Base-by-base conservation (phyloP, 2,797 vertebrate species). In the Crax fasciolata region DNA sequence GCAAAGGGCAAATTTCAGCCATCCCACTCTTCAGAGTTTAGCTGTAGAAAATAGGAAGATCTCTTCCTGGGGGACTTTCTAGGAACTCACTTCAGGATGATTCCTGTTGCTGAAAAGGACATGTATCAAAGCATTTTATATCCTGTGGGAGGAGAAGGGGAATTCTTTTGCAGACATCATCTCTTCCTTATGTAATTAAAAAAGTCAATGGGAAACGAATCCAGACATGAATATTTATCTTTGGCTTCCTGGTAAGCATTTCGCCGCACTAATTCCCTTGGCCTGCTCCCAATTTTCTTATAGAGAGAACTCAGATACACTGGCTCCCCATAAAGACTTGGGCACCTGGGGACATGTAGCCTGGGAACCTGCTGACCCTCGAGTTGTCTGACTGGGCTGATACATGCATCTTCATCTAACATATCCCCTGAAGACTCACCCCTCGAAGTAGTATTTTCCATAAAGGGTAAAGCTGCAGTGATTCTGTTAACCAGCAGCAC, bases 161-260 rank as follows among this genome's bases (percentile, higher is more conserved):
- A 96, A 96, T 96, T 96, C 92, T 96, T 93, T 96, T 2, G 3
- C 94, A 96, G 91, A 84, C 91, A 90, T 96, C 91, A 93, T 87
- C 82, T 86, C 84, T 92, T 96, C 91, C 93, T 96, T 95, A 90
- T 94, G 80, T 90, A 96, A 96, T 96, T 96, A 71, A 90, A 94
- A 91, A 92, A 86, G 92, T 92, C 89, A 89, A 94, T 96, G 94
- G 89, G 87, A 97, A 96, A 96, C 67, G 1, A 96, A 94, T 96
- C 91, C 89, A 96, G 96, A 94, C 94, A 84, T 87, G 94, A 92
- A 94, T 94, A 95, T 95, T 96, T 95, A 94, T 96, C 83, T 93
- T 90, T 68, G 61, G 57, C 89, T 96, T 97, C 94, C 92, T 93
- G 87, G 87, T 95, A 93, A 96, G 80, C 6, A 0, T 90, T 88